Evolutionary conservation across 2,888 invertebrate genomes (phyloP), one percentile per base, ranked within the genome.

Genomic region (Leucozona laternaria): DNA sequence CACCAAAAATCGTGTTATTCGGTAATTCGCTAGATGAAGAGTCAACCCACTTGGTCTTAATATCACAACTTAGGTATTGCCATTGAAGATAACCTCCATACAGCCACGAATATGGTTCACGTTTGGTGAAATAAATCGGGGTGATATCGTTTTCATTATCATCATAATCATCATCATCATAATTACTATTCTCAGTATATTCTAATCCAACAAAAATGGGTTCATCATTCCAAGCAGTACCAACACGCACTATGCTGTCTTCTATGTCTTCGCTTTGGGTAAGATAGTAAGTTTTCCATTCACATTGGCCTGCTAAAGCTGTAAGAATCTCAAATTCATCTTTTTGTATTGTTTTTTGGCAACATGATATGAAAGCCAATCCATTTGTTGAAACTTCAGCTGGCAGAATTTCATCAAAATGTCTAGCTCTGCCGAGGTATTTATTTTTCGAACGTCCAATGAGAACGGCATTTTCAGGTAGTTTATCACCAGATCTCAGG

Each of bases 381-480:
- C 43, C 40, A 20, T 40, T 43, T 15, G 22, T 0, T 22, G 13
- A 4, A n/a, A 62, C 6, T 62, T 40, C 60, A 2, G 60, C 60
- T 22, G 43, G 60, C 1, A 62, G 25, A n/a, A 62, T 25, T 43
- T 62, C 40, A 43, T 62, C 60, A 43, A 43, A 62, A 40, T 62
- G 43, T 43, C 60, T 40, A 40, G 60, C 60, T 62, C 60, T 22
- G 1, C 60, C 60, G n/a, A 43, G 4, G 22, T 43, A 62, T 5
- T 2, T 22, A 4, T 7, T 13, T 34, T 4, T 3, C 0, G 2
- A 22, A 20, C 3, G 1, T 7, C n/a, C 7, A 15, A 43, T 25
- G 0, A 2, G 15, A 22, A 22, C 13, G 4, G 2, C 11, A 15
- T 62, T 43, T 40, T 40, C 2, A n/a, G 60, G 60, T 13, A 62